A percentile compares a stretch with the other conserved stretches of the same genome.
Evolutionary conservation across 2,888 invertebrate genomes (phyloP).

Genomic region (Tetrapedia diversipes): DNA sequence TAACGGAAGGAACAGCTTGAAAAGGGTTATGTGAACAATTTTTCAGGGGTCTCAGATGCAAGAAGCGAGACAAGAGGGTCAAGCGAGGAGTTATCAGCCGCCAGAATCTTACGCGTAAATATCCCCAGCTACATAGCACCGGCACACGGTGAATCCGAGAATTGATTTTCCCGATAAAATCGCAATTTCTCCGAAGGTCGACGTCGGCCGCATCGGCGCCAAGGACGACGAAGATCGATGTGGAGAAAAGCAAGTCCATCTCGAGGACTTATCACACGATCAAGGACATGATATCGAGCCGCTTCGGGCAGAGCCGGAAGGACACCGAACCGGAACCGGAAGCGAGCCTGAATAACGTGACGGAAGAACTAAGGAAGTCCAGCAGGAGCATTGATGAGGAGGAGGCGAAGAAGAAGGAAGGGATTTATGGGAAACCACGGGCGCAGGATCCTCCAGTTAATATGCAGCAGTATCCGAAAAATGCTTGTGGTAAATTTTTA

Average conservation of each 20-base stretch:
- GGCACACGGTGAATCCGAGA: not conserved
- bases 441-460: slow-evolving; percentile 74
- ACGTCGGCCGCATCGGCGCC: slow-evolving; percentile 73
- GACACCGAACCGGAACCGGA: slow-evolving; percentile 84
- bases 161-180: slow-evolving; percentile 35
- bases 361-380: slow-evolving; percentile 85
- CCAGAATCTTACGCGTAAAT: slow-evolving; percentile 79
- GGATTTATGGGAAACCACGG: slow-evolving; percentile 86
- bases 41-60: slow-evolving; percentile 77
- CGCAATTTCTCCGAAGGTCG: slow-evolving; percentile 67
- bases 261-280: slow-evolving; percentile 92
- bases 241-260: slow-evolving; percentile 85
- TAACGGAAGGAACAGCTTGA: too few relatives aligned
- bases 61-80: slow-evolving; percentile 76
- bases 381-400: slow-evolving; percentile 80
- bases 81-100: slow-evolving; percentile 73
- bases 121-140: slow-evolving; percentile 25
- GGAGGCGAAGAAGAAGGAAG: slow-evolving; percentile 84
- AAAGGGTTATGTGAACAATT: not conserved
- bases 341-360: slow-evolving; percentile 85
- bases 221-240: slow-evolving; percentile 75
- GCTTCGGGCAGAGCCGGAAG: slow-evolving; percentile 87
- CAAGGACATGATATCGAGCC: slow-evolving; percentile 92
- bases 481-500: slow-evolving; percentile 72
- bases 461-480: slow-evolving; percentile 78